These are phyloP conservation scores for Dallia pectoralis DNA, from an alignment of 2,797 vertebrate species.

Conservation along the genomic window DNA sequence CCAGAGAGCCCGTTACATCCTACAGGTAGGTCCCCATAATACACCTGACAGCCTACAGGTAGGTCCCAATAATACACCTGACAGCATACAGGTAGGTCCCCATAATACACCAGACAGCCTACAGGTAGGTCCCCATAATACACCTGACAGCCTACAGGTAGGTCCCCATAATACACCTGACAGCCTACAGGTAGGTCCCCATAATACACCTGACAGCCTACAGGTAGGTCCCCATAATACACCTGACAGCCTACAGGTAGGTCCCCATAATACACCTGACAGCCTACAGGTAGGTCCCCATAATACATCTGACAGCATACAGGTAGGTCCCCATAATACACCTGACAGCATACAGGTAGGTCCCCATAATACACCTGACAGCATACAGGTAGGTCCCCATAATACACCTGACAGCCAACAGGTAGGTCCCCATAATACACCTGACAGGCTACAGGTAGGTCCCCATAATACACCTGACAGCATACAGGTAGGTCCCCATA, in stretches of 20 bases:
- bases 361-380: constrained; percentile 13
- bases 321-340: constrained; percentile 54
- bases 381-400: constrained; percentile 59
- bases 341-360: constrained; percentile 63
- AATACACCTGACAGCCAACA: constrained; percentile 36
- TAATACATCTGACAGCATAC: constrained; percentile 35
- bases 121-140: constrained; percentile 57
- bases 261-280: constrained; percentile 13
- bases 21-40: constrained; percentile 58
- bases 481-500: constrained; percentile 59
- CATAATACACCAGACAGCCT: constrained; percentile 26
- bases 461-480: constrained; percentile 16
- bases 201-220: constrained; percentile 32
- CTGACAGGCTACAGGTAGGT: constrained; percentile 62
- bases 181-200: constrained; percentile 60
- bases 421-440: constrained; percentile 54
- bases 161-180: constrained; percentile 14
- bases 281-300: constrained; percentile 60
- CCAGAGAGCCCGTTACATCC: constrained; percentile 51
- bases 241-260: constrained; percentile 62
- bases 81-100: constrained; percentile 60
- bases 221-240: constrained; percentile 56
- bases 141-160: constrained; percentile 62
- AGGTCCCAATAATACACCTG: constrained; percentile 21
- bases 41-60: constrained; percentile 60